phyloP scores from a whole-genome alignment of 2,888 invertebrate species.

The Pseudococcus longispinus region DNA sequence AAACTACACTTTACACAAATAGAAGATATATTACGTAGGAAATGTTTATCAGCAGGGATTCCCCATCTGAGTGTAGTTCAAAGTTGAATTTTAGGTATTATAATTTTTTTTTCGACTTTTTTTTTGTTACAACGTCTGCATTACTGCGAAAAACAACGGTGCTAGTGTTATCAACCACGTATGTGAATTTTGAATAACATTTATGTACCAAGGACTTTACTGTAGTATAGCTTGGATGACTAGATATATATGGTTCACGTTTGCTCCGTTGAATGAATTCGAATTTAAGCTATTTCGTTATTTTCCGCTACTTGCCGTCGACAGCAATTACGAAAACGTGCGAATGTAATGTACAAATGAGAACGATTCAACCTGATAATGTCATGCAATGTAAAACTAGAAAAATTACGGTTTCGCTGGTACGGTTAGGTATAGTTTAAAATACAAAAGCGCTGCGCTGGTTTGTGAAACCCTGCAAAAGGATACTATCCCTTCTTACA shows the following conservation, averaged over 20 bases:
- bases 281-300: background rate
- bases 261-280: background rate
- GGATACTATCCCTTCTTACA: constrained; percentile 40
- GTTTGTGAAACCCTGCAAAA: background rate
- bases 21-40: constrained; percentile 42
- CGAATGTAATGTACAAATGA: background rate
- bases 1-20: constrained; percentile 43
- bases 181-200: background rate
- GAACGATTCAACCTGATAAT: background rate
- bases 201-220: background rate
- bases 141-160: background rate
- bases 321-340: background rate
- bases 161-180: background rate
- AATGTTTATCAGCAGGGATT: constrained; percentile 33
- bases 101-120: constrained; percentile 21
- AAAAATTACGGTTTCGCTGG: background rate
- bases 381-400: background rate
- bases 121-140: background rate
- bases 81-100: background rate
- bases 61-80: background rate
- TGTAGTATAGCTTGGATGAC: background rate
- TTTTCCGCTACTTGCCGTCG: background rate
- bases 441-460: background rate
- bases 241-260: background rate
- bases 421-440: background rate